Evolutionary conservation across 1,140 invertebrate species (phyloP).

Genomic region (Copidosoma floridanum): DNA sequence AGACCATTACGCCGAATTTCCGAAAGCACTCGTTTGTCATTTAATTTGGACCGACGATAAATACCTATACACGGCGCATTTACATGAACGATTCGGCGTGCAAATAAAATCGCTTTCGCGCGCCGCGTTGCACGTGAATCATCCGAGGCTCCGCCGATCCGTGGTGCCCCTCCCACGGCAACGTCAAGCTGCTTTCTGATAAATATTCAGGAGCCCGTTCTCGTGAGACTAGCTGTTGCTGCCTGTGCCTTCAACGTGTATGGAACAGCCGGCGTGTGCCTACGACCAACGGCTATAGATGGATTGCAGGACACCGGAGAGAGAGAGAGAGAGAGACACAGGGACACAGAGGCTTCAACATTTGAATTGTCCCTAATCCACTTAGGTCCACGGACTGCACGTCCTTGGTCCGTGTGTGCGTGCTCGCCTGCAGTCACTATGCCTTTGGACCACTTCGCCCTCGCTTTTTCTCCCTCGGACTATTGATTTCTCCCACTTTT

Average conservation of each 20-base stretch:
- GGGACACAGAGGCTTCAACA: neutral
- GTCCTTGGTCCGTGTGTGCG: too few relatives aligned
- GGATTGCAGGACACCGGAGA: neutral
- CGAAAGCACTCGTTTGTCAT: slow-evolving; percentile 6
- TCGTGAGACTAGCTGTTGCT: neutral
- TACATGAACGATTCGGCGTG: too few relatives aligned
- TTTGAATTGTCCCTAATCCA: slow-evolving; percentile 10
- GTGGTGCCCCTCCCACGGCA: neutral
- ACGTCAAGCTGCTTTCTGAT: too few relatives aligned
- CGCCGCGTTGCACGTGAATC: neutral
- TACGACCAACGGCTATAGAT: neutral
- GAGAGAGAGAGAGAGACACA: neutral
- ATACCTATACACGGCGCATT: neutral
- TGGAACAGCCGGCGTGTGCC: neutral
- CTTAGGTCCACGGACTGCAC: slow-evolving; percentile 10
- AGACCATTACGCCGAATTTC: slow-evolving; percentile 11
- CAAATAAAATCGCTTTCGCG: too few relatives aligned
- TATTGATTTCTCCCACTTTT: too few relatives aligned
- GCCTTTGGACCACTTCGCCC: neutral
- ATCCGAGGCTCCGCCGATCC: neutral
- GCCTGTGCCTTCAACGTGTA: neutral
- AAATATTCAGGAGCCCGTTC: slow-evolving; percentile 13
- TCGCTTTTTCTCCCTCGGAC: neutral
- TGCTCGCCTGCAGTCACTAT: neutral
- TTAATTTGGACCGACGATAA: slow-evolving; percentile 1